phyloP scores from a whole-genome alignment of 2,888 invertebrate genomes.

The Meliscaeva auricollis region DNA sequence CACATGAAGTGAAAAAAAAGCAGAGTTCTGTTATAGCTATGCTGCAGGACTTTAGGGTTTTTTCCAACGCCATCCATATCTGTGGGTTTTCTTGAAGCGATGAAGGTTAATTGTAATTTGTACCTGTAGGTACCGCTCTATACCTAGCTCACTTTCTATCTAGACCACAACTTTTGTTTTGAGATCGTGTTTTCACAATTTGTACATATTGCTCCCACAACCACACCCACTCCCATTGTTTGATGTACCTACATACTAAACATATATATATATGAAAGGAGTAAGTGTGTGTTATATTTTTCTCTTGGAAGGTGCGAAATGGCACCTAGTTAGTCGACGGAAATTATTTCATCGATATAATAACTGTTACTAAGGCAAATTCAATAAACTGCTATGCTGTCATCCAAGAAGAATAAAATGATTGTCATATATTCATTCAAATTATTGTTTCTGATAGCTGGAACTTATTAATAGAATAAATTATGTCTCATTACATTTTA shows the following conservation, averaged over 20 bases:
- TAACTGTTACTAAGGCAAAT: conserved; percentile 25
- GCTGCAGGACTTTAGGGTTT: conserved; percentile 48
- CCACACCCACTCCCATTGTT: background rate
- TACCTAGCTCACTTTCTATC: conserved; percentile 53
- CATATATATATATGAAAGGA: background rate
- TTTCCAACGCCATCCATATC: conserved; percentile 21
- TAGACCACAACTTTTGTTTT: conserved; percentile 63
- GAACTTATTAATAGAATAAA: background rate
- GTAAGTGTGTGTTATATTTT: conserved; percentile 14
- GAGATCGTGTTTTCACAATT: conserved; percentile 53
- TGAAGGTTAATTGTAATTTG: conserved; percentile 67
- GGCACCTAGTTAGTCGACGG: conserved; percentile 39
- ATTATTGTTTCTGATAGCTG: background rate
- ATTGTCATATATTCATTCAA: background rate
- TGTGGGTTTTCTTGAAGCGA: conserved; percentile 45
- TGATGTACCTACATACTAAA: background rate
- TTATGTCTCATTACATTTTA: conserved; percentile 8
- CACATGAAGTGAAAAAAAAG: conserved; percentile 44
- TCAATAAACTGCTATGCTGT: background rate
- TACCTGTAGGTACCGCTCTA: conserved; percentile 56
- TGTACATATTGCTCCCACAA: background rate
- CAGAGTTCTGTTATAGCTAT: conserved; percentile 38
- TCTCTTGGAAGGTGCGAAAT: conserved; percentile 38
- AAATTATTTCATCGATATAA: conserved; percentile 49
- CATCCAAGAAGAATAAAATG: conserved; percentile 8